Percentiles rank a stretch among this genome's conserved stretches.
Conservation (phyloP, 2,113 vertebrate genomes). For the Ibidorhyncha struthersii region DNA sequence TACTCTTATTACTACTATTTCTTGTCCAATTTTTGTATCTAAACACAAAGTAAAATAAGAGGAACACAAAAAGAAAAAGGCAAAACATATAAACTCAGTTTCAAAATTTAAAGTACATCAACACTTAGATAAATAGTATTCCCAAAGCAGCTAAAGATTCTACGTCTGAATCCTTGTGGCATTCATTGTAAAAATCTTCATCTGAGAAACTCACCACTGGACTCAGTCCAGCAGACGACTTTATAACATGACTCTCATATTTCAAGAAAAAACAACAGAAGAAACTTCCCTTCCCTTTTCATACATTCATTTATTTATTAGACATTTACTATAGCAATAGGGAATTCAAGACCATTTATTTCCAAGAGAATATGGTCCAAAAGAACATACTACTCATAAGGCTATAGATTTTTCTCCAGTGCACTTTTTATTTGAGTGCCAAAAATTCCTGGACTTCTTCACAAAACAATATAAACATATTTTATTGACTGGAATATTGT, state of each 20-base stretch:
- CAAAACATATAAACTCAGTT: not conserved
- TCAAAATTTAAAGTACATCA: not conserved
- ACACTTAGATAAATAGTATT: not conserved
- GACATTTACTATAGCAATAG: not conserved
- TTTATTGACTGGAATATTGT: not conserved
- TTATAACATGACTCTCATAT: not conserved
- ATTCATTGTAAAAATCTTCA: not conserved
- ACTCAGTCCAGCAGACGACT: not conserved
- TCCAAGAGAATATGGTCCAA: not conserved
- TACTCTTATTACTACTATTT: not conserved
- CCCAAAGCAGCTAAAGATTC: not conserved
- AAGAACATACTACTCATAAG: not conserved
- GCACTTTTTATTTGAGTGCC: not conserved
- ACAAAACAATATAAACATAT: not conserved
- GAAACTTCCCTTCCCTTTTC: not conserved
- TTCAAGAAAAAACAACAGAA: not conserved
- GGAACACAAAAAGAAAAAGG: not conserved
- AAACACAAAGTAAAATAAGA: not conserved
- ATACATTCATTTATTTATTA: not conserved
- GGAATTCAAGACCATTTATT: not conserved
- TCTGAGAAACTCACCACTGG: not conserved
- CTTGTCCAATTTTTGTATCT: not conserved
- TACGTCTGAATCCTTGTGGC: not conserved
- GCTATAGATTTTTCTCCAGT: not conserved
- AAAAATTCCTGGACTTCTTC: not conserved